Conservation (phyloP, 1,140 invertebrate species). For the Hetaerina americana region DNA sequence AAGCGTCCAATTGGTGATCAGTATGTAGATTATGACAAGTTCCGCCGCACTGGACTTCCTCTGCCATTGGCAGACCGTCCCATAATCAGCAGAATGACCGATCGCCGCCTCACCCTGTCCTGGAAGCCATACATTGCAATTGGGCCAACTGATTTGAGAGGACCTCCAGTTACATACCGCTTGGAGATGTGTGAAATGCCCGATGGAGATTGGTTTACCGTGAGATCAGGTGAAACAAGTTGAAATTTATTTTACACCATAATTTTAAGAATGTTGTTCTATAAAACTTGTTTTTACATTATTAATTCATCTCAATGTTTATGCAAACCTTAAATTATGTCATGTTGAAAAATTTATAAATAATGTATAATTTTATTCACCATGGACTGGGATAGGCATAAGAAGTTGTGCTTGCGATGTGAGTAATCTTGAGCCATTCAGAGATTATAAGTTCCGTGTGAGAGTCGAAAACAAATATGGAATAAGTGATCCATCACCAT, state of each 20-base stretch:
- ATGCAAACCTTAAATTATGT: background rate
- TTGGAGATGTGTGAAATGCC: slow-evolving; percentile 87
- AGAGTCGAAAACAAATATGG: slow-evolving; percentile 93
- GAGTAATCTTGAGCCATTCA: slow-evolving; percentile 64
- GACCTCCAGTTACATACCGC: slow-evolving; percentile 72
- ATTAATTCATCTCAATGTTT: background rate
- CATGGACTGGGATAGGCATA: no score
- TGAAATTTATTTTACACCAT: no score
- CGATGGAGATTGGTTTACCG: slow-evolving; percentile 76
- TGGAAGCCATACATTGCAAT: slow-evolving; percentile 84
- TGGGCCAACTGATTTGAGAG: slow-evolving; percentile 42
- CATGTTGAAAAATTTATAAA: no score
- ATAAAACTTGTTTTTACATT: no score
- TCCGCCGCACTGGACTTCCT: slow-evolving; percentile 62
- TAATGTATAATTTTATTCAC: no score
- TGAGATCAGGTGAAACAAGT: slow-evolving; percentile 52
- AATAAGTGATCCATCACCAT: slow-evolving; percentile 90
- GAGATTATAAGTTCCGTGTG: slow-evolving; percentile 83
- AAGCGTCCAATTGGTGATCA: slow-evolving; percentile 63
- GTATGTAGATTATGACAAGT: slow-evolving; percentile 71
- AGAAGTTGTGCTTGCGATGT: slow-evolving; percentile 76
- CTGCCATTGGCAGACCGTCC: slow-evolving; percentile 75
- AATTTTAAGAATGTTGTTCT: no score
- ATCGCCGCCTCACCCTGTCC: slow-evolving; percentile 66
- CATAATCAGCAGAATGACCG: slow-evolving; percentile 77